phyloP scores from a whole-genome alignment of 2,797 vertebrate species.

The Silurus aristotelis region DNA sequence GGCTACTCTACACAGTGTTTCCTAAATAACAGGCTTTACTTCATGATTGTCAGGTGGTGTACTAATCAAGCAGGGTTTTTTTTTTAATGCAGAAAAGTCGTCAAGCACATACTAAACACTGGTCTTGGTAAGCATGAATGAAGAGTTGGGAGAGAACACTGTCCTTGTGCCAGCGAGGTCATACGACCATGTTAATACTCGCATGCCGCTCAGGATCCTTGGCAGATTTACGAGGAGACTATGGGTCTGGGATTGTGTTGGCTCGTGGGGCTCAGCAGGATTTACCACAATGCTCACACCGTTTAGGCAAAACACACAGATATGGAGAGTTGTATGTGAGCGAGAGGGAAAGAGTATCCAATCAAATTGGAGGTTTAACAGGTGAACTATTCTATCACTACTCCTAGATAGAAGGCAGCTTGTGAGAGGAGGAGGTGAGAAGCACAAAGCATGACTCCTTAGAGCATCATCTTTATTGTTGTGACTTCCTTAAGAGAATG shows the following conservation, averaged over 20 bases:
- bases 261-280: slow-evolving; percentile 47
- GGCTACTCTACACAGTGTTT: neutral
- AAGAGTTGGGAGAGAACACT: neutral
- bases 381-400: neutral
- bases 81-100: slow-evolving; percentile 2
- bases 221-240: slow-evolving; percentile 61
- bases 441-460: neutral
- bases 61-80: slow-evolving; percentile 25
- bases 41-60: slow-evolving; percentile 56
- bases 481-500: neutral
- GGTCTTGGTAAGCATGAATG: slow-evolving; percentile 23
- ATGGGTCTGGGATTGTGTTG: slow-evolving; percentile 42
- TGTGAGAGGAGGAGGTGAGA: neutral
- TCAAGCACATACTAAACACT: slow-evolving; percentile 21
- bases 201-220: slow-evolving; percentile 60
- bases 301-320: slow-evolving; percentile 47
- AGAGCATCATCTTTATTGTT: neutral
- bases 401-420: neutral
- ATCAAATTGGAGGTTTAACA: slow-evolving; percentile 11
- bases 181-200: slow-evolving; percentile 60
- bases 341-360: neutral
- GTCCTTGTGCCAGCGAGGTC: slow-evolving; percentile 55
- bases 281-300: slow-evolving; percentile 51
- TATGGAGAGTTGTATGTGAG: neutral
- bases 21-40: slow-evolving; percentile 56